Conservation (phyloP, 2,888 invertebrate genomes). For the Drosophila hawaiiensis region DNA sequence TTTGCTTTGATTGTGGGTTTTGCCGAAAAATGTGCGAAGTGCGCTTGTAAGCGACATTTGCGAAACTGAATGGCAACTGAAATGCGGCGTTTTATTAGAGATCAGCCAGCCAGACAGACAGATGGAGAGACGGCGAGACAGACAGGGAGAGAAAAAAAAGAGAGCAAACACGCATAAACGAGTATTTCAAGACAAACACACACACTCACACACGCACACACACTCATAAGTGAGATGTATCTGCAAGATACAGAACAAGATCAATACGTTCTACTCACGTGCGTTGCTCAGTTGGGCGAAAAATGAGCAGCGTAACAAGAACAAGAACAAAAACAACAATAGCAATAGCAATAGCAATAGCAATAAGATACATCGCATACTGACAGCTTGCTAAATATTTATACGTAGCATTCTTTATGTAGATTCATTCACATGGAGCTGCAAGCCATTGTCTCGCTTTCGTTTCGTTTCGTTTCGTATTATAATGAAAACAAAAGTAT, state of each 20-base stretch:
- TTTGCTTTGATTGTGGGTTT: conserved; percentile 37
- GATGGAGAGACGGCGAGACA: conserved; percentile 25
- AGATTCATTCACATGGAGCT: conserved; percentile 56
- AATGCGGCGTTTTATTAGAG: conserved; percentile 83
- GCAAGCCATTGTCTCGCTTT: conserved; percentile 62
- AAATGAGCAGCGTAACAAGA: conserved; percentile 32
- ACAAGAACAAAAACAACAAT: conserved; percentile 23
- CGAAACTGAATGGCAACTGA: conserved; percentile 83
- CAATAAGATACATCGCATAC: conserved; percentile 51
- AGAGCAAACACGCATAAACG: conserved; percentile 65
- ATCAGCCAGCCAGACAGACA: conserved; percentile 49
- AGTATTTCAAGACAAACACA: conserved; percentile 62
- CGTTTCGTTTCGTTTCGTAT: conserved; percentile 27
- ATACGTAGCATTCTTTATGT: conserved; percentile 59
- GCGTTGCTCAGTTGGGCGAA: conserved; percentile 52
- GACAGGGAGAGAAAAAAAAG: conserved; percentile 34
- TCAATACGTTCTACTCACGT: conserved; percentile 77
- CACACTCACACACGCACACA: conserved; percentile 19
- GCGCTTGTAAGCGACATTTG: conserved; percentile 83
- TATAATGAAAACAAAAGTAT: conserved; percentile 75
- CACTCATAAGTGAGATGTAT: conserved; percentile 64
- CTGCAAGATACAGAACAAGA: conserved; percentile 78
- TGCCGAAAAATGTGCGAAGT: conserved; percentile 75
- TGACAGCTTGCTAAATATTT: conserved; percentile 71
- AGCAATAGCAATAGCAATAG: conserved; percentile 11